These are phyloP conservation scores for Poecilia latipinna DNA, from an alignment of 2,113 vertebrate genomes.

Conservation along the genomic window DNA sequence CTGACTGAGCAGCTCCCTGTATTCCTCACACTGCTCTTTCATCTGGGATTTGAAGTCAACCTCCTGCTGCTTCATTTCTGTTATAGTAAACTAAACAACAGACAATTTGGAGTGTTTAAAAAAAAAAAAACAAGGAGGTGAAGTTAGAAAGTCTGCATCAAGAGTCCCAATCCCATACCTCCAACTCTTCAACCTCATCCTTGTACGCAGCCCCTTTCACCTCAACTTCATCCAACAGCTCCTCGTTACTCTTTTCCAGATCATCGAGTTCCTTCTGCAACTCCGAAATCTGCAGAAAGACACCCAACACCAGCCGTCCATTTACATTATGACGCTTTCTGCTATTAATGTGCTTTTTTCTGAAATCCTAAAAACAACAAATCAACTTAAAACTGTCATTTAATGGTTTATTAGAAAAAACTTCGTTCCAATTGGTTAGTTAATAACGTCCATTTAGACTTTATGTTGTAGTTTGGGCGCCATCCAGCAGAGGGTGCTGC, in stretches of 20 bases:
- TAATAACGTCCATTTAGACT: no score
- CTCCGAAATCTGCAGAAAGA: conserved; percentile 65
- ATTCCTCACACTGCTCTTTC: conserved; percentile 74
- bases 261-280: conserved; percentile 71
- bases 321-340: not conserved
- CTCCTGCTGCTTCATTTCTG: conserved; percentile 69
- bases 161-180: conserved; percentile 66
- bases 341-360: not conserved
- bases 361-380: not conserved
- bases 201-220: conserved; percentile 54
- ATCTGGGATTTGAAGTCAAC: conserved; percentile 67
- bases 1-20: conserved; percentile 73
- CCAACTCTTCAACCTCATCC: conserved; percentile 71
- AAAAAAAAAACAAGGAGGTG: conserved; percentile 5
- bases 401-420: no score
- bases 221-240: conserved; percentile 73
- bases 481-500: no score
- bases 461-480: no score
- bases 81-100: conserved; percentile 52
- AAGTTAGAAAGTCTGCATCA: conserved; percentile 44
- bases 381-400: no score
- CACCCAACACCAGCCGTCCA: not conserved
- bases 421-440: no score
- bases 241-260: conserved; percentile 59
- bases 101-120: not conserved